These are phyloP conservation scores for Cheilosia soror DNA, from an alignment of 2,888 invertebrate genomes.

Conservation along the genomic window DNA sequence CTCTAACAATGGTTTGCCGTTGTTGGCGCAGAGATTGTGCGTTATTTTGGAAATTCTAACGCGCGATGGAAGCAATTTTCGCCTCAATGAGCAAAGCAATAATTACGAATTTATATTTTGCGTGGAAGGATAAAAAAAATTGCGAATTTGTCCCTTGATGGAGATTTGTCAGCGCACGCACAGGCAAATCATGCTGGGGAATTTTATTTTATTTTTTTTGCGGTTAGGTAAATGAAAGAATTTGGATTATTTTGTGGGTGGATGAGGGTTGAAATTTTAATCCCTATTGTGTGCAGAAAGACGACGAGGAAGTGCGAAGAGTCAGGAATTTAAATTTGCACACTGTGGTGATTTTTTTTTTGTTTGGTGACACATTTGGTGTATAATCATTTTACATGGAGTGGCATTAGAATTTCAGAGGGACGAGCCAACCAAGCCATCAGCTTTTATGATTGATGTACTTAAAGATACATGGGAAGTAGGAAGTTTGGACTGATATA, in stretches of 20 bases:
- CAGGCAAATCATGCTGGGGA: not conserved
- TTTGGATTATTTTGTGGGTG: not conserved
- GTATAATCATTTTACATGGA: too few species aligned
- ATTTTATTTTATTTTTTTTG: not conserved
- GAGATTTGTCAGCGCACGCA: conserved; percentile 34
- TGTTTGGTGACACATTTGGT: too few species aligned
- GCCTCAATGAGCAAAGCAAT: conserved; percentile 64
- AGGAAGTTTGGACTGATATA: too few species aligned
- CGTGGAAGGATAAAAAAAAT: conserved; percentile 43
- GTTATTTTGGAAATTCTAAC: conserved; percentile 56
- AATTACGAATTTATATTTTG: conserved; percentile 66
- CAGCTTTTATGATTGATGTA: too few species aligned
- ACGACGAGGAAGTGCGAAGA: too few species aligned
- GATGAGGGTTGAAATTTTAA: not conserved
- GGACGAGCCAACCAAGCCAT: too few species aligned
- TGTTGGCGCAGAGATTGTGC: conserved; percentile 35
- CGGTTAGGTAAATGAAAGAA: conserved; percentile 8
- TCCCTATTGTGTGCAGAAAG: too few species aligned
- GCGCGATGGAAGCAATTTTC: conserved; percentile 32
- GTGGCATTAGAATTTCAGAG: too few species aligned
- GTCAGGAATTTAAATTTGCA: too few species aligned
- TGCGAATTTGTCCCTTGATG: conserved; percentile 61
- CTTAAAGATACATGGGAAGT: too few species aligned
- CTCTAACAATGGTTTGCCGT: conserved; percentile 35
- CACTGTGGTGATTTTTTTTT: too few species aligned